Evolutionary conservation across 2,888 invertebrate genomes (phyloP).

Genomic region (Caenorhabditis zanzibari): DNA sequence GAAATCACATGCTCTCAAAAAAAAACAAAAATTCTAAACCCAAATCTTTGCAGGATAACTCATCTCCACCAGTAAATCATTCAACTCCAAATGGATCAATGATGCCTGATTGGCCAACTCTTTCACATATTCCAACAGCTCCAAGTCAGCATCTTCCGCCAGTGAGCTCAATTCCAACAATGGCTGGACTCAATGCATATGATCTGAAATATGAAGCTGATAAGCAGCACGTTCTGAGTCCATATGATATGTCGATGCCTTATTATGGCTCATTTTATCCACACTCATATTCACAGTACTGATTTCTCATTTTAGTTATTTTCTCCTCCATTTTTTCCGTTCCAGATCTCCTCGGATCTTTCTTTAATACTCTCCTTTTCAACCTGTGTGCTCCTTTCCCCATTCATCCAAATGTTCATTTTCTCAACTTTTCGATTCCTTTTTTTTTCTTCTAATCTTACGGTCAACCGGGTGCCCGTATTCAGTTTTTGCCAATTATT

Average conservation of each 20-base stretch:
- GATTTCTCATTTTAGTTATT: background rate
- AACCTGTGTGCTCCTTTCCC: constrained; percentile 34
- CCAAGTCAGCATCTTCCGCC: constrained; percentile 44
- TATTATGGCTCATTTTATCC: constrained; percentile 11
- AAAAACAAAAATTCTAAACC: too few species aligned
- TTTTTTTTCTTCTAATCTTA: constrained; percentile 28
- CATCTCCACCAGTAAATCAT: constrained; percentile 41
- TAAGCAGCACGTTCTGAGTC: constrained; percentile 8
- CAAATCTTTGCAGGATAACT: constrained; percentile 41
- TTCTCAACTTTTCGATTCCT: constrained; percentile 17
- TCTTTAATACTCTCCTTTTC: background rate
- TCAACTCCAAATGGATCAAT: constrained; percentile 23
- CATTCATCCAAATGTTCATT: background rate
- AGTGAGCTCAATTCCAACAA: constrained; percentile 30
- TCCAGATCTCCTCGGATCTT: constrained; percentile 38
- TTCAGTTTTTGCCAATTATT: background rate
- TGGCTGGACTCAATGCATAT: constrained; percentile 31
- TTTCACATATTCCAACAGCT: constrained; percentile 6
- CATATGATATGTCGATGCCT: constrained; percentile 21
- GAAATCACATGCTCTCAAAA: too few species aligned
- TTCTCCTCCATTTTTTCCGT: background rate
- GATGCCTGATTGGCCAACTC: constrained; percentile 37
- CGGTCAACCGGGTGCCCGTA: constrained; percentile 62
- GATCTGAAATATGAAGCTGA: constrained; percentile 43
- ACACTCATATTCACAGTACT: constrained; percentile 1